These are phyloP conservation scores for Smutsia gigantea DNA, from an alignment of 2,797 vertebrate species.

Conservation along the genomic window DNA sequence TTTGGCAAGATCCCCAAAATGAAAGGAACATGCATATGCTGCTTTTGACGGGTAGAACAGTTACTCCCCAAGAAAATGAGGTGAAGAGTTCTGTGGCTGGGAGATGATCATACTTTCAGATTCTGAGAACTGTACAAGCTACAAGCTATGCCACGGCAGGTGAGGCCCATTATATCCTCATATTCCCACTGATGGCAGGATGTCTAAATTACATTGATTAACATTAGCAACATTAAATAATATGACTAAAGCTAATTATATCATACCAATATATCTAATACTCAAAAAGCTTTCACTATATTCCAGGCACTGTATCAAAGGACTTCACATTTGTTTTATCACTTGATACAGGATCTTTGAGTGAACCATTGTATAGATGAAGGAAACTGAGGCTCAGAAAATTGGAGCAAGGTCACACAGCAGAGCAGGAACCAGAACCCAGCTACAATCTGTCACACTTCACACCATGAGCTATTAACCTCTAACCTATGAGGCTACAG, in stretches of 20 bases:
- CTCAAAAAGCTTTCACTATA: background rate
- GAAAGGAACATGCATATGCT: background rate
- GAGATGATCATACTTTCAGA: background rate
- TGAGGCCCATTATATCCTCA: background rate
- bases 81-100: background rate
- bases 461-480: background rate
- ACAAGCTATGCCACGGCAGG: background rate
- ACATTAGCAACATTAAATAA: background rate
- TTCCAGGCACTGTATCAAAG: background rate
- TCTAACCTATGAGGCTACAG: background rate
- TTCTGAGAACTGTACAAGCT: background rate
- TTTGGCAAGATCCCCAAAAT: constrained; percentile 8
- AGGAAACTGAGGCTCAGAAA: constrained; percentile 32
- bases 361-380: background rate
- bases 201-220: constrained; percentile 5
- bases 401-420: background rate
- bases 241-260: background rate
- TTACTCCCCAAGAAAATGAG: background rate
- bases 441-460: background rate
- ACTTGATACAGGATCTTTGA: background rate
- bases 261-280: background rate
- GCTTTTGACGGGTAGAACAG: background rate
- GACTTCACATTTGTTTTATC: background rate
- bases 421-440: background rate
- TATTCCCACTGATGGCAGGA: background rate